phyloP scores from a whole-genome alignment of 2,888 invertebrate genomes.

The Drosophila putrida region DNA sequence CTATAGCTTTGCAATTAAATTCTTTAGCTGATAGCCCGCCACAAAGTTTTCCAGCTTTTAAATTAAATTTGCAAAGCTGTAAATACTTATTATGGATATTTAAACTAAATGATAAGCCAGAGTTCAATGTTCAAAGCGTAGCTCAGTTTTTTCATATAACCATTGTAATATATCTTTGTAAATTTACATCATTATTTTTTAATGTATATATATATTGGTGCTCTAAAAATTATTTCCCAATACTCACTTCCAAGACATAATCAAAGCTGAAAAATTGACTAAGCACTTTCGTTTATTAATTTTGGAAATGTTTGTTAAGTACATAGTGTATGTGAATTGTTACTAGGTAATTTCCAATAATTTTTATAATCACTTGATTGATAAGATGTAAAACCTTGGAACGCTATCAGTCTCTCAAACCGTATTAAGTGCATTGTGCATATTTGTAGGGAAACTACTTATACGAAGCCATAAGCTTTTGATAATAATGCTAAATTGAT shows the following conservation, averaged over 20 bases:
- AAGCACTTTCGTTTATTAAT: not conserved
- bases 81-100: too few relatives aligned
- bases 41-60: too few relatives aligned
- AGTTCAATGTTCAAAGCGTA: too few relatives aligned
- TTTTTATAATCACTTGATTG: slow-evolving; percentile 10
- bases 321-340: not conserved
- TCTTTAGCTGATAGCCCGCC: too few relatives aligned
- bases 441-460: not conserved
- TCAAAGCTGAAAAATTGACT: not conserved
- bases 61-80: too few relatives aligned
- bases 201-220: too few relatives aligned
- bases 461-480: slow-evolving; percentile 10
- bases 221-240: too few relatives aligned
- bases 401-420: slow-evolving; percentile 5
- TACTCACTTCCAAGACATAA: not conserved
- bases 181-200: too few relatives aligned
- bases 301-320: not conserved
- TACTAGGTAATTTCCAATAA: slow-evolving; percentile 9
- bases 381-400: slow-evolving; percentile 14
- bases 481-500: slow-evolving; percentile 7
- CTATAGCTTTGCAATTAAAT: too few relatives aligned
- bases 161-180: too few relatives aligned
- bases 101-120: too few relatives aligned
- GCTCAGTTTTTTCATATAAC: too few relatives aligned
- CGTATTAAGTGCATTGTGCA: slow-evolving; percentile 27